phyloP scores from a whole-genome alignment of 1,140 invertebrate species.

The Dysdera silvatica region DNA sequence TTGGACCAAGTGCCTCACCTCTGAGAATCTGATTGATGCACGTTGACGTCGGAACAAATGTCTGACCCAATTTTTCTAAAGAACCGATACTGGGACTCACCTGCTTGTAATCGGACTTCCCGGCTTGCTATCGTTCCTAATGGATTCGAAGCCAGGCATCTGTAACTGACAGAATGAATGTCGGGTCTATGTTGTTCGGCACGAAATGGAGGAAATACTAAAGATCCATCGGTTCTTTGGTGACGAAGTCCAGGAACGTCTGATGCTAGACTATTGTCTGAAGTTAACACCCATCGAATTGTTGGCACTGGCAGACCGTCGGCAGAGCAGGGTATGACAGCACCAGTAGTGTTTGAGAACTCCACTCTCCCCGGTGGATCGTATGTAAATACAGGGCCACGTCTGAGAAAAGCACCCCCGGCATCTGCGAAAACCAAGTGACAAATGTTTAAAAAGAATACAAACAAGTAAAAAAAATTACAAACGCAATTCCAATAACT shows the following conservation, averaged over 20 bases:
- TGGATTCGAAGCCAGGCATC: conserved; percentile 78
- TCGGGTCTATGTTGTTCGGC: conserved; percentile 49
- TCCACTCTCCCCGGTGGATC: conserved; percentile 84
- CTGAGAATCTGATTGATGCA: too few relatives aligned
- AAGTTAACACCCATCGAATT: conserved; percentile 67
- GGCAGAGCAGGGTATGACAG: conserved; percentile 83
- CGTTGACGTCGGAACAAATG: too few relatives aligned
- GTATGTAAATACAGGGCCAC: conserved; percentile 78
- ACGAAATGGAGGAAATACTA: conserved; percentile 43
- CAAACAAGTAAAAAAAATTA: too few relatives aligned
- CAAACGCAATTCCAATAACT: too few relatives aligned
- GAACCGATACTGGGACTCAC: too few relatives aligned
- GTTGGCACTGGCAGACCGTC: conserved; percentile 80
- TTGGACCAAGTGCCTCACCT: too few relatives aligned
- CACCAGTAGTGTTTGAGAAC: conserved; percentile 88
- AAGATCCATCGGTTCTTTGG: conserved; percentile 47
- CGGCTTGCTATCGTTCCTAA: conserved; percentile 82
- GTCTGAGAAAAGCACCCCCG: too few relatives aligned
- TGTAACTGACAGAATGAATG: conserved; percentile 51
- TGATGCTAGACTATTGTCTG: conserved; percentile 53
- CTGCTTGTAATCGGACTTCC: conserved; percentile 86
- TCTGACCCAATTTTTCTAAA: too few relatives aligned
- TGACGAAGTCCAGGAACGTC: conserved; percentile 59
- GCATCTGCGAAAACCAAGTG: too few relatives aligned
- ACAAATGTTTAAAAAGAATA: too few relatives aligned